phyloP scores from a whole-genome alignment of 2,113 vertebrate species.

The Felis catus region DNA sequence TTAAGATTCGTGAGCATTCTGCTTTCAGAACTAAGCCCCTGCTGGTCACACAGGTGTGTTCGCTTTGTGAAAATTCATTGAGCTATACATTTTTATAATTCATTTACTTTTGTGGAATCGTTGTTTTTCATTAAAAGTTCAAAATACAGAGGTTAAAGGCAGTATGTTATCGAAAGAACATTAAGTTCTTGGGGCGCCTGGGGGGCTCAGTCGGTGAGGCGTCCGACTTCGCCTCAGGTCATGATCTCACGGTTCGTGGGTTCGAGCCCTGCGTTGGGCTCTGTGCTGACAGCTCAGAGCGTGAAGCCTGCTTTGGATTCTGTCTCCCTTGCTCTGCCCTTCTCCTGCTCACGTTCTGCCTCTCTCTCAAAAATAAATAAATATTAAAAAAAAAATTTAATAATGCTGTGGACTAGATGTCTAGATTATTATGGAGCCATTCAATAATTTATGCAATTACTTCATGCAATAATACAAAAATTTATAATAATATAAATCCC shows the following conservation, averaged over 20 bases:
- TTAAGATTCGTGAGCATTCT: neutral
- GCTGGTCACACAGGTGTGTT: neutral
- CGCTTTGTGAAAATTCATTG: neutral
- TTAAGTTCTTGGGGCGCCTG: no score
- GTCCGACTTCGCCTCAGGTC: no score
- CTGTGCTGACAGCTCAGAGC: no score
- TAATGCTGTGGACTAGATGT: neutral
- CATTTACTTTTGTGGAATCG: neutral
- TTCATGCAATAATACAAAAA: neutral
- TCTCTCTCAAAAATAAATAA: no score
- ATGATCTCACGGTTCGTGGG: no score
- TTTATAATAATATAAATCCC: neutral
- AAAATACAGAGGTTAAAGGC: neutral
- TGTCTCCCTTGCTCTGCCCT: no score
- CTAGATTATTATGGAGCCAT: neutral
- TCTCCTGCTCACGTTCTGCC: no score
- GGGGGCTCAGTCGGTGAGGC: no score
- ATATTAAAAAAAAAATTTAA: no score
- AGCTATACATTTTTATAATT: neutral
- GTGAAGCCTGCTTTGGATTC: no score
- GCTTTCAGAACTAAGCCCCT: neutral
- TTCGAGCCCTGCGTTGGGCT: no score
- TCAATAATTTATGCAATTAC: neutral
- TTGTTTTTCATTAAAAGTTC: slow-evolving; percentile 17
- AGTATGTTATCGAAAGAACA: neutral